Conservation (phyloP, 2,888 invertebrate genomes). For the Philereme vetulata region DNA sequence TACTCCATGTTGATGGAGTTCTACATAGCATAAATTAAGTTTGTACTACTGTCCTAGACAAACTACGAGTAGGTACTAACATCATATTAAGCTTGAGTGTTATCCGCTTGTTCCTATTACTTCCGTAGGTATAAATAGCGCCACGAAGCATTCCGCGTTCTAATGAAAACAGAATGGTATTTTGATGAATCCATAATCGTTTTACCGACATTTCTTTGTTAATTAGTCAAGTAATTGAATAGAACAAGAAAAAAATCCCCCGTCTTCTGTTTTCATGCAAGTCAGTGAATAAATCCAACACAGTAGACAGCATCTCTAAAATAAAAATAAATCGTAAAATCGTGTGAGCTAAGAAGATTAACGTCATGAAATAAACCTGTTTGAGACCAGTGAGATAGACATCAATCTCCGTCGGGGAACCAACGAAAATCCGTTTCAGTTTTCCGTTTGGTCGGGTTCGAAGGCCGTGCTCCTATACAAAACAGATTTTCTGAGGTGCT, state of each 20-base stretch:
- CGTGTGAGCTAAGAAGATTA: conserved; percentile 25
- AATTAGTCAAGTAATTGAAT: no score
- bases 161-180: conserved; percentile 19
- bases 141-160: conserved; percentile 29
- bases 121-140: conserved; percentile 17
- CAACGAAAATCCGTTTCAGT: conserved; percentile 25
- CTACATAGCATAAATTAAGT: no score
- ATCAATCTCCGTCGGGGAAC: conserved; percentile 19
- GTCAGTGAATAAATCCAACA: conserved; percentile 1
- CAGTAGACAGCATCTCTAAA: no score
- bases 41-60: no score
- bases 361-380: conserved; percentile 32
- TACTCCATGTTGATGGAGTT: no score
- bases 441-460: conserved; percentile 20
- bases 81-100: not conserved
- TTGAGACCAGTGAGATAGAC: conserved; percentile 27
- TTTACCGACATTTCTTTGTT: not conserved
- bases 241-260: no score
- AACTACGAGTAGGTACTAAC: no score
- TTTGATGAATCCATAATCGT: conserved; percentile 2
- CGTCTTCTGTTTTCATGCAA: not conserved
- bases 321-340: conserved; percentile 1
- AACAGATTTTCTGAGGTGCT: not conserved
- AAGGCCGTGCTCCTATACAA: conserved; percentile 2
- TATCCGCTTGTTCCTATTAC: conserved; percentile 17